A percentile compares a stretch with the other conserved stretches of the same genome.
These are phyloP conservation scores for Acrocephalus kingi DNA, from an alignment of 2,113 vertebrate genomes.

Conservation along the genomic window DNA sequence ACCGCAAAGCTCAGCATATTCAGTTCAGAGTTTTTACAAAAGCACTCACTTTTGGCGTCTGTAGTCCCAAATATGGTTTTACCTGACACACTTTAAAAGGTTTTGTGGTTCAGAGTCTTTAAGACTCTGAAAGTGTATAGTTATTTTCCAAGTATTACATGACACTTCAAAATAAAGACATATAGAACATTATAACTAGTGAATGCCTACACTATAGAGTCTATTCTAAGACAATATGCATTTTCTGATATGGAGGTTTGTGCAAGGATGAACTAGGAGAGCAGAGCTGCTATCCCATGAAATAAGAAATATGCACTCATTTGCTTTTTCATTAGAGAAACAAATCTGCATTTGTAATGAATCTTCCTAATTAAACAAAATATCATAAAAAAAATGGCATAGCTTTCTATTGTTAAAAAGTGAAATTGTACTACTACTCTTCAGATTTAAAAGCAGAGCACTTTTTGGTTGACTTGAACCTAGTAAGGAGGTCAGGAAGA, in stretches of 20 bases:
- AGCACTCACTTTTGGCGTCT: background rate
- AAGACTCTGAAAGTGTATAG: background rate
- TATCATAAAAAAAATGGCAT: accelerated
- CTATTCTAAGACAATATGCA: background rate
- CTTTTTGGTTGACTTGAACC: background rate
- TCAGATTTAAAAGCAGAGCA: background rate
- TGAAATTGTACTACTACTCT: background rate
- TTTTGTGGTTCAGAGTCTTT: background rate
- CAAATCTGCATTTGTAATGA: background rate
- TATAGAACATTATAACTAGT: background rate
- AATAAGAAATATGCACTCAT: background rate
- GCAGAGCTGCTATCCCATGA: background rate
- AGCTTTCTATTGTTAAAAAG: background rate
- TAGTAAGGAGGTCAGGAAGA: background rate
- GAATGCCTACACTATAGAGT: background rate
- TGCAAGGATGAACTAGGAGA: background rate
- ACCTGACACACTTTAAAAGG: background rate
- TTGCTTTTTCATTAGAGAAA: background rate
- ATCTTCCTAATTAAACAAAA: background rate
- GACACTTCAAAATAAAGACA: background rate
- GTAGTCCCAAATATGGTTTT: background rate
- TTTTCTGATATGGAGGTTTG: background rate
- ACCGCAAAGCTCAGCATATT: background rate
- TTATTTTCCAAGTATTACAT: background rate
- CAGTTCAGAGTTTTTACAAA: background rate